Percentiles rank a stretch among this genome's conserved stretches.
Evolutionary conservation across 2,113 vertebrate genomes (phyloP).

Genomic region (Saguinus imperator): DNA sequence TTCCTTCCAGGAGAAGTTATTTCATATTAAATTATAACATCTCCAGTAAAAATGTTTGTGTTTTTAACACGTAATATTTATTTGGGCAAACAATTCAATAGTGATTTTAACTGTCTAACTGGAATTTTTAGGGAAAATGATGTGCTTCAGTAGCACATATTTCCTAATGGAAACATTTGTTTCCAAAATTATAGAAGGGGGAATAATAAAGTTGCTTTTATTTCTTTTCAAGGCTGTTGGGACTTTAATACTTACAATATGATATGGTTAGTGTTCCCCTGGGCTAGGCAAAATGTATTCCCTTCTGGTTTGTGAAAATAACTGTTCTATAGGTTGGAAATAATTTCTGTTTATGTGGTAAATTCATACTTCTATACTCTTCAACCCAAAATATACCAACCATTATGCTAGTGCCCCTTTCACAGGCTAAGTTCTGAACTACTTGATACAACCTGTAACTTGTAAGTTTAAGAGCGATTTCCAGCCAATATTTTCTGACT

Average conservation of each 20-base stretch:
- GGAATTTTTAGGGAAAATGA: conserved; percentile 38
- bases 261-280: conserved; percentile 31
- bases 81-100: conserved; percentile 21
- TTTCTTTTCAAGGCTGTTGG: conserved; percentile 51
- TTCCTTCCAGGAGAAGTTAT: background rate
- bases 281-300: background rate
- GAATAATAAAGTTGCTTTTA: conserved; percentile 53
- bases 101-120: conserved; percentile 36
- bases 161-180: conserved; percentile 54
- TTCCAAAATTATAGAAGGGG: conserved; percentile 28
- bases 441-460: background rate
- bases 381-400: background rate
- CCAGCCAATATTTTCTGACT: background rate
- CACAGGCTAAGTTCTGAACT: background rate
- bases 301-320: conserved; percentile 38
- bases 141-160: background rate
- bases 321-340: background rate
- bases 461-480: background rate
- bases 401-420: rapidly evolving
- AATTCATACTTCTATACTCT: background rate
- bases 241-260: conserved; percentile 27
- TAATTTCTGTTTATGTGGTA: background rate
- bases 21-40: conserved; percentile 32
- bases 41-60: background rate
- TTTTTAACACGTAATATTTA: conserved; percentile 54